Evolutionary conservation across 2,888 invertebrate species (phyloP), one percentile per base, ranked within the genome.

Genomic region (Drosophila subsilvestris): DNA sequence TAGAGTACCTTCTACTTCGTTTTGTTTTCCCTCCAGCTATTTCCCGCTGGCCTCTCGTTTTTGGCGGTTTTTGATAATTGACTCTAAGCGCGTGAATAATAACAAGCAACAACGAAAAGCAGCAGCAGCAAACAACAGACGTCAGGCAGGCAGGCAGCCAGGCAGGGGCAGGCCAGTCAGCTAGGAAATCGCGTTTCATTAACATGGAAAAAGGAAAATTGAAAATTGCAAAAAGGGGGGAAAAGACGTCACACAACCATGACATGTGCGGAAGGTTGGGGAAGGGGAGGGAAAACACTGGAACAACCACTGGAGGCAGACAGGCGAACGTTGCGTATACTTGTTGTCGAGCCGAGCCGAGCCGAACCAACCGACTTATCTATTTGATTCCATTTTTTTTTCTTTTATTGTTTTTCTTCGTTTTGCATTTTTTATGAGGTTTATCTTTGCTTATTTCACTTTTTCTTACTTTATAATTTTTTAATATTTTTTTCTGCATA

Each of bases 21-120:
- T 56, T 14, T 8, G n/a, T 32, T 37, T 7, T 14, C 18, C 32
- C 3, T 8, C 8, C 25, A 51, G 18, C 18, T 55, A 2, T 63
- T 59, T 51, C 14, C 66, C 58, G 54, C 60, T 69, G 63, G 54
- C 49, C 48, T 63, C 68, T 55, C 50, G 59, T 63, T 43, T 57
- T 44, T 55, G 70, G 73, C 56, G 66, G 69, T 58, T 14, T 74
- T 80, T 86, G 78, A 86, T 89, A 86, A 80, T 86, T 86, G 86
- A 83, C 80, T 88, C 73, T 75, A 83, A 79, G 85, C 89, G 88
- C 89, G 88, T 88, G 79, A 86, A 88, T 86, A 86, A 86, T 84
- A 89, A 86, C 79, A 74, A 77, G 71, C 80, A 75, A 75, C 72
- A 76, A 27, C 53, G n/a, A 44, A 48, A 43, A 60, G 45, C 55